Percentiles rank a stretch among this genome's conserved stretches.
Evolutionary conservation across 1,140 invertebrate genomes (phyloP).

Genomic region (Fopius arisanus): DNA sequence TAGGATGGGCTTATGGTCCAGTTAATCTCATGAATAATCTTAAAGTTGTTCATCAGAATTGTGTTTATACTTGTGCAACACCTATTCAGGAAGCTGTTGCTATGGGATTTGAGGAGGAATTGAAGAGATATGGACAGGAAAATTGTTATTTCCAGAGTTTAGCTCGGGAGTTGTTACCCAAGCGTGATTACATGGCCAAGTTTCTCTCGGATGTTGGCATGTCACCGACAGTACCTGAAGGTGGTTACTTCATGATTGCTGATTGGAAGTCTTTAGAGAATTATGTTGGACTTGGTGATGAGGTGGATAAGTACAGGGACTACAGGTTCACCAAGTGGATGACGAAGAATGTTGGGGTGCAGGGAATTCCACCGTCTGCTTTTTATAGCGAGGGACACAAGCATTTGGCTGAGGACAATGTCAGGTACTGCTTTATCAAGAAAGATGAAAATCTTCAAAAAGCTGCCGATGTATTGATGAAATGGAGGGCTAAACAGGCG

Average conservation of each 20-base stretch:
- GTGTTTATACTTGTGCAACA: constrained; percentile 89
- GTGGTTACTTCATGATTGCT: constrained; percentile 96
- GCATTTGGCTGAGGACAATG: constrained; percentile 84
- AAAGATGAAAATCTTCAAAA: constrained; percentile 80
- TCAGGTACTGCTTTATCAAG: constrained; percentile 95
- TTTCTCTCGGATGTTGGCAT: constrained; percentile 83
- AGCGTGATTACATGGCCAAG: constrained; percentile 86
- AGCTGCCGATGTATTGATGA: constrained; percentile 70
- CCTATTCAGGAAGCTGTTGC: constrained; percentile 93
- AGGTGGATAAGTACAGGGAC: constrained; percentile 80
- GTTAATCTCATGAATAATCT: constrained; percentile 80
- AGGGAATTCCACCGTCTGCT: constrained; percentile 92
- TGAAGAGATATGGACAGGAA: constrained; percentile 72
- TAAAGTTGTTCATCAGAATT: constrained; percentile 93
- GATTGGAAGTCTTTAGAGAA: constrained; percentile 83
- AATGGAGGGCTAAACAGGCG: constrained; percentile 66
- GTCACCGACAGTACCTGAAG: constrained; percentile 91
- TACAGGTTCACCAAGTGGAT: constrained; percentile 96
- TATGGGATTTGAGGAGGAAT: constrained; percentile 86
- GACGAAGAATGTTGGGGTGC: constrained; percentile 89
- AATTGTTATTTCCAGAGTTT: constrained; percentile 90
- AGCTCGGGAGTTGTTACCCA: constrained; percentile 78
- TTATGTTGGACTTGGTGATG: constrained; percentile 72
- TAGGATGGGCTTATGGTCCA: constrained; percentile 96
- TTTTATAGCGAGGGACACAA: constrained; percentile 91